Percentiles rank a stretch among this genome's conserved stretches.
Evolutionary conservation across 2,888 invertebrate genomes (phyloP).

Genomic region (Lepidocyrtoides sp.): DNA sequence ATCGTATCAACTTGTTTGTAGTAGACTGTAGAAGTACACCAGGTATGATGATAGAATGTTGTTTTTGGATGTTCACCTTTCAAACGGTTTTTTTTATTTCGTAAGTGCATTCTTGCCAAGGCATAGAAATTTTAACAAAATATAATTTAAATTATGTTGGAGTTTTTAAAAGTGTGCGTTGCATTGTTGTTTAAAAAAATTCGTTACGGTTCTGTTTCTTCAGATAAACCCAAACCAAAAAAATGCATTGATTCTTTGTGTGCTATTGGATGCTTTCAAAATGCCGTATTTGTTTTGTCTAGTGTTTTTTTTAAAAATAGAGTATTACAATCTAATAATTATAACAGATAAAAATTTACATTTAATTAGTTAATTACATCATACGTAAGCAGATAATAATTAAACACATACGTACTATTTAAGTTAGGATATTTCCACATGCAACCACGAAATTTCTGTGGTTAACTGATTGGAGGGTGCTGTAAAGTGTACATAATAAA

Average conservation of each 20-base stretch:
- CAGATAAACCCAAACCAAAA: slow-evolving; percentile 43
- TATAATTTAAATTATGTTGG: background rate
- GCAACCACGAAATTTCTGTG: slow-evolving; percentile 80
- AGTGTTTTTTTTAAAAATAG: slow-evolving; percentile 35
- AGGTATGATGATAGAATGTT: too few species aligned
- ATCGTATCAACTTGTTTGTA: too few species aligned
- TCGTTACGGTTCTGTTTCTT: background rate
- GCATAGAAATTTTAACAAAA: background rate
- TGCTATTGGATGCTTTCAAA: slow-evolving; percentile 59
- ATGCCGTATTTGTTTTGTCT: slow-evolving; percentile 50
- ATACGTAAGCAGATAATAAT: background rate
- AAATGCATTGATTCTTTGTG: slow-evolving; percentile 68
- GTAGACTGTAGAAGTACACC: too few species aligned
- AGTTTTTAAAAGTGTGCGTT: background rate
- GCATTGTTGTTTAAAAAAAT: background rate
- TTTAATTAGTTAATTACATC: background rate
- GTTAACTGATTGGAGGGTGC: slow-evolving; percentile 86
- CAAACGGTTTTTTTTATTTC: background rate
- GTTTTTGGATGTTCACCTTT: slow-evolving; percentile 9
- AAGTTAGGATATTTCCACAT: slow-evolving; percentile 65
- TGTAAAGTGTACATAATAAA: slow-evolving; percentile 83
- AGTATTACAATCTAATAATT: background rate
- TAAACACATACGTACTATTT: slow-evolving; percentile 48
- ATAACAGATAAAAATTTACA: slow-evolving; percentile 47
- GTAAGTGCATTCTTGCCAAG: slow-evolving; percentile 19